phyloP scores from a whole-genome alignment of 2,113 vertebrate species.

The Nipponia nippon region DNA sequence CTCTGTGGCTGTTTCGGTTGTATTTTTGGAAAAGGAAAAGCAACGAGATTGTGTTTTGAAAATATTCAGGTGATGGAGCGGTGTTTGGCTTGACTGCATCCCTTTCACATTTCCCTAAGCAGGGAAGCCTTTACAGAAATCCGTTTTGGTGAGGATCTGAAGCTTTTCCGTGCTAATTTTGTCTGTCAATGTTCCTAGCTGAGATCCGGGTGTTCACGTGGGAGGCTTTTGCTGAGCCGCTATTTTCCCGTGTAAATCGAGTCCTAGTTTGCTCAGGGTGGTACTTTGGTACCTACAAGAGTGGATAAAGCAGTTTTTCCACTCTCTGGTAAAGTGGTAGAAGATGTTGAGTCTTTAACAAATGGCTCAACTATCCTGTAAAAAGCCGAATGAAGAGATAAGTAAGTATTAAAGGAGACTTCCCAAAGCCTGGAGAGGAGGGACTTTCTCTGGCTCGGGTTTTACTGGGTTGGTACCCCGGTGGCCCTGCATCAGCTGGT shows the following conservation, averaged over 20 bases:
- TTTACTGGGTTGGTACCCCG: not conserved
- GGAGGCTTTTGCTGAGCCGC: not conserved
- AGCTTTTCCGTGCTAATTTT: not conserved
- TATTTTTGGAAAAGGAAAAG: not conserved
- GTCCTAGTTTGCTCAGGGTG: not conserved
- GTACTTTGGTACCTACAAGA: not conserved
- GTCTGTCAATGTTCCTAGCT: not conserved
- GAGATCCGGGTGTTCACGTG: not conserved
- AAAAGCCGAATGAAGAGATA: not conserved
- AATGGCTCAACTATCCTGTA: not conserved
- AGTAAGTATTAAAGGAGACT: not conserved
- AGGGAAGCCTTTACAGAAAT: not conserved
- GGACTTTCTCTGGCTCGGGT: not conserved
- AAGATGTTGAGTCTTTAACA: not conserved
- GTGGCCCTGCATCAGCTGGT: not conserved
- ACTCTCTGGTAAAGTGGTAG: not conserved
- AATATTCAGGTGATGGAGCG: rapidly evolving
- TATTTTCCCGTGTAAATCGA: not conserved
- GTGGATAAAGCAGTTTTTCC: not conserved
- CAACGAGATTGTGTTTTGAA: not conserved
- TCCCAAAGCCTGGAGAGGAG: not conserved
- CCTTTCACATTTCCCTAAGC: rapidly evolving
- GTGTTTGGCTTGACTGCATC: not conserved
- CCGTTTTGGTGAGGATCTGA: not conserved
- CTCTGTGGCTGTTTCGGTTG: rapidly evolving